These are phyloP conservation scores for Columba janthina DNA, from an alignment of 2,113 vertebrate genomes.

Conservation along the genomic window DNA sequence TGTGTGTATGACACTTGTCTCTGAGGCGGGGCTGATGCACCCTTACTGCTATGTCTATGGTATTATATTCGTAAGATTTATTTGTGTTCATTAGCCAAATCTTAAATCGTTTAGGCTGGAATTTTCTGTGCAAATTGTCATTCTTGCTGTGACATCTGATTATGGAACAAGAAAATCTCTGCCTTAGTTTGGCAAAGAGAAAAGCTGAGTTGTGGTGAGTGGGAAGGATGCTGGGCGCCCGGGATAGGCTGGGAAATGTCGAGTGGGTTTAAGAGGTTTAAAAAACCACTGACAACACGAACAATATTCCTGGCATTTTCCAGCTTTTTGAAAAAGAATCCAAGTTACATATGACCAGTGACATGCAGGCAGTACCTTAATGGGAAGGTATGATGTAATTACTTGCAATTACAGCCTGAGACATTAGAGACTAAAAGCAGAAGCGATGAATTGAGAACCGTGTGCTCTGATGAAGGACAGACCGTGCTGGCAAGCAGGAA, in stretches of 20 bases:
- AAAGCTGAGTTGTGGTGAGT: not conserved
- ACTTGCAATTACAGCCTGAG: not conserved
- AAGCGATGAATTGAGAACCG: accelerated
- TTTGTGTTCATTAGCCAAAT: not conserved
- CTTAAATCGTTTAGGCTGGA: not conserved
- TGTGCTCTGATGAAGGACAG: not conserved
- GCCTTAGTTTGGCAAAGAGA: accelerated
- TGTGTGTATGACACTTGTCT: accelerated
- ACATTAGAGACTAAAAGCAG: not conserved
- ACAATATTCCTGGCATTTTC: not conserved
- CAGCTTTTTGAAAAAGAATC: not conserved
- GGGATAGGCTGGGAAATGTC: accelerated
- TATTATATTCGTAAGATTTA: not conserved
- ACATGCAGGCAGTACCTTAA: not conserved
- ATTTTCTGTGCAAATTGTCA: not conserved
- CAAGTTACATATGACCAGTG: too few species aligned
- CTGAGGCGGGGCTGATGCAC: not conserved
- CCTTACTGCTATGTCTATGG: accelerated
- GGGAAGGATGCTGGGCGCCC: accelerated
- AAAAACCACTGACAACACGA: too few species aligned
- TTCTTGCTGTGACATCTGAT: not conserved
- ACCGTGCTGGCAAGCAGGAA: not conserved
- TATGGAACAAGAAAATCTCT: not conserved
- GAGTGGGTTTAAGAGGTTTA: not conserved
- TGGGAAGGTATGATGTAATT: not conserved